Percentiles rank a stretch among this genome's conserved stretches.
Evolutionary conservation across 2,888 invertebrate genomes (phyloP).

Genomic region (Agapetus fuscipes): DNA sequence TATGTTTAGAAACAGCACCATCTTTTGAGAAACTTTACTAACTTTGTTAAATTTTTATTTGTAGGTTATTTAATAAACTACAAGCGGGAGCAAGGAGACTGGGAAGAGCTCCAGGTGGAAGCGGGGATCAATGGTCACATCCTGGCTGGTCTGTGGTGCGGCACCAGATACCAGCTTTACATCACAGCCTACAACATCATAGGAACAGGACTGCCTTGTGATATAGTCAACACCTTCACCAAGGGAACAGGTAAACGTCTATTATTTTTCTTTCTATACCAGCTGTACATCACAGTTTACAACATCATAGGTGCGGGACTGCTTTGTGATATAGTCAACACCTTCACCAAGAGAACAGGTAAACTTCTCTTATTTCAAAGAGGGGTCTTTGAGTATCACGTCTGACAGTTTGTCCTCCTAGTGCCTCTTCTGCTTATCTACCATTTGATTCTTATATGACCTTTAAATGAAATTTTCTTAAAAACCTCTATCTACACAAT

Average conservation of each 20-base stretch:
- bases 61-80: slow-evolving; percentile 82
- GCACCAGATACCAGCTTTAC: slow-evolving; percentile 78
- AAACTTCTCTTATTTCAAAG: too few species aligned
- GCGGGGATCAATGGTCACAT: slow-evolving; percentile 72
- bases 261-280: slow-evolving; percentile 41
- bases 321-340: slow-evolving; percentile 80
- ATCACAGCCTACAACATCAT: slow-evolving; percentile 87
- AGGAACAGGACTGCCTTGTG: slow-evolving; percentile 80
- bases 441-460: too few species aligned
- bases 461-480: too few species aligned
- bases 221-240: slow-evolving; percentile 76
- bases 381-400: too few species aligned
- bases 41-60: too few species aligned
- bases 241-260: slow-evolving; percentile 60
- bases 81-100: slow-evolving; percentile 81
- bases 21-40: too few species aligned
- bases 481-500: too few species aligned
- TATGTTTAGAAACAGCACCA: too few species aligned
- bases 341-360: slow-evolving; percentile 74
- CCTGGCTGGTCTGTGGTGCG: slow-evolving; percentile 76
- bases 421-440: too few species aligned
- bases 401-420: too few species aligned
- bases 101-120: slow-evolving; percentile 83
- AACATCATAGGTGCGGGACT: slow-evolving; percentile 83
- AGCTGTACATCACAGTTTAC: slow-evolving; percentile 82